Evolutionary conservation across 2,113 vertebrate species (phyloP), one percentile per base, ranked within the genome.

Genomic region (Eclectus roratus): DNA sequence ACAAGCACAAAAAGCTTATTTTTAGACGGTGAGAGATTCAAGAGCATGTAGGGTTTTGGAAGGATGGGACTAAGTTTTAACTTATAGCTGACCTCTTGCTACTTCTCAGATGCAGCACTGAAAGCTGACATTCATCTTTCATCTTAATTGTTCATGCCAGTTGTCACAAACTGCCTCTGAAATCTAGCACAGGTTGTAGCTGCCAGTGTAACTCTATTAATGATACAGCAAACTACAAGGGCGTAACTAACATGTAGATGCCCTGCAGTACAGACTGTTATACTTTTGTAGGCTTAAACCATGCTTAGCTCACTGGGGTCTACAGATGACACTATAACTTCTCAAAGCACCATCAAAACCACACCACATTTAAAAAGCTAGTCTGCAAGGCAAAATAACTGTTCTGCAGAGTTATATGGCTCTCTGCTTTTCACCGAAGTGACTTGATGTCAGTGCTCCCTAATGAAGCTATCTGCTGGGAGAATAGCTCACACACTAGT

Each of bases 161-260:
- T 63, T 68, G 55, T 71, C 82, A 88, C 29, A 88, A 84, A 46
- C 49, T 46, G 17, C 33, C 46, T 85, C 71, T 55, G 49, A 91
- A 91, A 89, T 39, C 21, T 53, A 79, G 52, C 31, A 25, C 55
- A 46, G 21, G n/a, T 11, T 78, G 27, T 17, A 93, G 69, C 43
- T 77, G 35, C 41, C 41, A 37, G 49, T n/a, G 24, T 58, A 74
- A 49, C 61, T 77, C 55, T 44, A 8, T 23, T 81, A 68, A 35
- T 37, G 15, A 53, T 5, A 66, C 20, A 92, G 55, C 31, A 81
- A 78, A 63, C 28, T 31, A 20, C 46, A 88, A 17, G 9, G 50
- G 12, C 0, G 0, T 37, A 78, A 37, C 60, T 82, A 69, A 63
- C 3, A 35, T 2, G 10, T 19, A 35, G 27, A 33, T 5, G 10